Evolutionary conservation across 2,797 vertebrate genomes (phyloP).

Genomic region (Botia almorhae): DNA sequence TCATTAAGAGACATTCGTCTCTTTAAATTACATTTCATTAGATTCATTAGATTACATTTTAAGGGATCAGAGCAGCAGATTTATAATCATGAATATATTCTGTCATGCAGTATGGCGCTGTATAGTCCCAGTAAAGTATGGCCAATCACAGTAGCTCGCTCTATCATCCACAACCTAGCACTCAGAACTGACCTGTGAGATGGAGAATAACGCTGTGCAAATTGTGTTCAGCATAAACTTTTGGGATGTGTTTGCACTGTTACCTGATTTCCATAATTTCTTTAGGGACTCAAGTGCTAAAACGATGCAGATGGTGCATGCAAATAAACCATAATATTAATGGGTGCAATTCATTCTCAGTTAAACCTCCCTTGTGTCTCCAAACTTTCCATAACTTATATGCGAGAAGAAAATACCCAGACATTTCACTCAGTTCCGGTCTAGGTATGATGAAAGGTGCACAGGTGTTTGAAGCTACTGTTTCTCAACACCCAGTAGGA

Average conservation of each 20-base stretch:
- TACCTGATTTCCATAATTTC: neutral
- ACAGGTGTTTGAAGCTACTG: slow-evolving; percentile 32
- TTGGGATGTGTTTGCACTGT: neutral
- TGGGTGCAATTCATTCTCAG: neutral
- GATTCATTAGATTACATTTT: no score
- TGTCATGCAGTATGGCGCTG: no score
- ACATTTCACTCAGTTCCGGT: neutral
- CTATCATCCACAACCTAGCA: neutral
- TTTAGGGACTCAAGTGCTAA: neutral
- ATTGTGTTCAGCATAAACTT: neutral
- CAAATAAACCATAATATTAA: neutral
- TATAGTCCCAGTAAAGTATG: neutral
- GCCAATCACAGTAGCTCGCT: neutral
- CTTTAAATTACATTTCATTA: no score
- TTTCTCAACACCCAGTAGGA: neutral
- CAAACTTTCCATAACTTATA: neutral
- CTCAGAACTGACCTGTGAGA: neutral
- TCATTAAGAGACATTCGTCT: no score
- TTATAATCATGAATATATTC: no score
- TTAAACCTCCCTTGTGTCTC: neutral
- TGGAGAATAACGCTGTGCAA: neutral
- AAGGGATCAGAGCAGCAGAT: no score
- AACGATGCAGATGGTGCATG: neutral
- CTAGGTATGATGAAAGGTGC: slow-evolving; percentile 30
- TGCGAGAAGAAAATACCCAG: slow-evolving; percentile 1